Percentiles rank a stretch among this genome's conserved stretches.
Conservation (phyloP, 2,797 vertebrate species). For the Echiichthys vipera region DNA sequence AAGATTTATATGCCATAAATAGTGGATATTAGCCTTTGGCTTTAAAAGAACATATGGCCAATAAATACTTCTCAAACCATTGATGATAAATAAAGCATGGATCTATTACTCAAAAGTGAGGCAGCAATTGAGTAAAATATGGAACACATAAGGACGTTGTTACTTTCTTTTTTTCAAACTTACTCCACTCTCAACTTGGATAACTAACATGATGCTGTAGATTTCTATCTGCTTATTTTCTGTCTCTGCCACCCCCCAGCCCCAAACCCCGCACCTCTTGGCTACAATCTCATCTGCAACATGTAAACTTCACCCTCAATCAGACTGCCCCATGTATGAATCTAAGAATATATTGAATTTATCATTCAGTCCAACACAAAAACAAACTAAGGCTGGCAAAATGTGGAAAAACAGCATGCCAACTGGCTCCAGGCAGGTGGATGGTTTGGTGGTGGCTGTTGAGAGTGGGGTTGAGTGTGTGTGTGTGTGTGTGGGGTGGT, state of each 20-base stretch:
- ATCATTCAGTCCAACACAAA: constrained; percentile 34
- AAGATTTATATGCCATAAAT: constrained; percentile 63
- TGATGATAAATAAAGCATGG: constrained; percentile 43
- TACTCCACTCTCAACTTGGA: not conserved
- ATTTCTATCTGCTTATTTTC: not conserved
- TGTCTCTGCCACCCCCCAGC: not conserved
- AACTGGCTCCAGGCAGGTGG: constrained; percentile 48
- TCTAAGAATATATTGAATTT: constrained; percentile 21
- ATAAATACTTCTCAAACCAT: constrained; percentile 63
- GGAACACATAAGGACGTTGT: not conserved
- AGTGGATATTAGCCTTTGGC: constrained; percentile 63
- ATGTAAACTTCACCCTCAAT: constrained; percentile 30
- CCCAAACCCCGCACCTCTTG: constrained; percentile 6
- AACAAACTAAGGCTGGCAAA: constrained; percentile 48
- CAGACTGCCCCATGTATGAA: constrained; percentile 21
- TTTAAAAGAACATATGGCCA: constrained; percentile 44
- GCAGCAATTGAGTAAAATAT: constrained; percentile 32
- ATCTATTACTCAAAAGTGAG: constrained; percentile 59
- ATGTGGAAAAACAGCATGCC: constrained; percentile 50
- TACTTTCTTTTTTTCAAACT: constrained; percentile 13
- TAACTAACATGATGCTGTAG: constrained; percentile 8
- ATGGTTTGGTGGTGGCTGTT: constrained; percentile 32
- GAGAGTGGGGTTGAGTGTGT: constrained; percentile 5
- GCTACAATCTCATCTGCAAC: constrained; percentile 17
- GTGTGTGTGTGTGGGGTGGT: too few species aligned